Base-by-base conservation (phyloP, 2,797 vertebrate genomes). In the Novumbra hubbsi region DNA sequence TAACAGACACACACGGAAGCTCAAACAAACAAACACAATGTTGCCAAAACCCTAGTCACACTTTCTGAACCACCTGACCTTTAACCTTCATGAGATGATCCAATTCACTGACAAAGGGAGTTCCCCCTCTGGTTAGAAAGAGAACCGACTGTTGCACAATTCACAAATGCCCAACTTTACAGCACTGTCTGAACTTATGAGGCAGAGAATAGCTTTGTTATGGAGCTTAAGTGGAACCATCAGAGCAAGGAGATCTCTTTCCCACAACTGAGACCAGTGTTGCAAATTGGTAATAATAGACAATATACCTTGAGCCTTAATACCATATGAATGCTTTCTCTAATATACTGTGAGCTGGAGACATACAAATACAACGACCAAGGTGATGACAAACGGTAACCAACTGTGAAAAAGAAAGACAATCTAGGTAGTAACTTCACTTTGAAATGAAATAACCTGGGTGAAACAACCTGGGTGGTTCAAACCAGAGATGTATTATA, bases 161-260 rank as follows among this genome's bases (percentile, higher is more conserved):
- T 27, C 68, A 16, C 68, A 69, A 69, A 69, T 69, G 21, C 45
- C 68, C 45, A 28, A 49, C 68, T 28, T 69, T 69, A 49, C 45
- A 69, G 14, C 41, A 48, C 21, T 49, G 21, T 69, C 65, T 34
- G 15, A 28, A 6, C 12, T 68, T 8, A 15, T 48, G 45, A 9
- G 16, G 67, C 14, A 16, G 16, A 45, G n/a, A 21, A 32, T 48
- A 49, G 5, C 45, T 69, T 27, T 17, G 41, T 48, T 21, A 16
- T 21, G 21, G 0, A 1, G 45, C 8, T 19, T 4, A 38, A 38
- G 4, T 38, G 2, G 34, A 38, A 38, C 34, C 34, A 38, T 38
- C 34, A 1, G 34, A 38, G 34, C 34, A 38, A 38, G 34, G 34
- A 6, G 34, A 38, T 38, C 34, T 7, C 34, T 38, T 4, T 38